phyloP scores from a whole-genome alignment of 1,140 invertebrate species.

The Halictus rubicundus region DNA sequence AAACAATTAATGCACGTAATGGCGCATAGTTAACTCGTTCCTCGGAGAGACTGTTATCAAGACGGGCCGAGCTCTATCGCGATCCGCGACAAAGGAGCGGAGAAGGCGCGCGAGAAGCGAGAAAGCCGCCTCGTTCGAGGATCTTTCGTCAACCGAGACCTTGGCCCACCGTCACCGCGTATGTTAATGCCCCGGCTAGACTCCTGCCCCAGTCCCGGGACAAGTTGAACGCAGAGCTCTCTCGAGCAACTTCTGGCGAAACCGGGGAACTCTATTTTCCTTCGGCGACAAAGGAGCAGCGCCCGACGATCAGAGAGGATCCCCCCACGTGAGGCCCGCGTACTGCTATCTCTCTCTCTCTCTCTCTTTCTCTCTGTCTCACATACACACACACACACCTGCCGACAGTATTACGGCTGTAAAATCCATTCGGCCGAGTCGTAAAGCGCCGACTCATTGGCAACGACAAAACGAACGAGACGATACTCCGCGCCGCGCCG shows the following conservation, averaged over 20 bases:
- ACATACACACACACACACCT: neutral
- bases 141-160: slow-evolving; percentile 35
- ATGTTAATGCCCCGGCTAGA: slow-evolving; percentile 7
- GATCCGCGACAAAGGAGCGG: no score
- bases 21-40: no score
- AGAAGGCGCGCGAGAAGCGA: neutral
- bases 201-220: slow-evolving; percentile 1
- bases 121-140: slow-evolving; percentile 17
- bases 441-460: slow-evolving; percentile 5
- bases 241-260: slow-evolving; percentile 6
- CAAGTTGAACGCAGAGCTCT: neutral
- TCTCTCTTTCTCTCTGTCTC: no score
- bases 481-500: no score
- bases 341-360: no score
- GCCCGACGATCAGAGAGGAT: neutral
- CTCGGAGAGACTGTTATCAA: no score
- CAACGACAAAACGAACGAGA: neutral
- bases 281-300: neutral
- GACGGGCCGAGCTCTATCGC: no score
- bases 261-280: neutral
- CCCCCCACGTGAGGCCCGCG: no score
- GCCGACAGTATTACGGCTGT: neutral
- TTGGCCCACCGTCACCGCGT: slow-evolving; percentile 5
- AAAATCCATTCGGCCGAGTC: neutral
- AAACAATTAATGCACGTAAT: no score